Evolutionary conservation across 2,797 vertebrate species (phyloP).

Genomic region (Pseudomugil tenellus): DNA sequence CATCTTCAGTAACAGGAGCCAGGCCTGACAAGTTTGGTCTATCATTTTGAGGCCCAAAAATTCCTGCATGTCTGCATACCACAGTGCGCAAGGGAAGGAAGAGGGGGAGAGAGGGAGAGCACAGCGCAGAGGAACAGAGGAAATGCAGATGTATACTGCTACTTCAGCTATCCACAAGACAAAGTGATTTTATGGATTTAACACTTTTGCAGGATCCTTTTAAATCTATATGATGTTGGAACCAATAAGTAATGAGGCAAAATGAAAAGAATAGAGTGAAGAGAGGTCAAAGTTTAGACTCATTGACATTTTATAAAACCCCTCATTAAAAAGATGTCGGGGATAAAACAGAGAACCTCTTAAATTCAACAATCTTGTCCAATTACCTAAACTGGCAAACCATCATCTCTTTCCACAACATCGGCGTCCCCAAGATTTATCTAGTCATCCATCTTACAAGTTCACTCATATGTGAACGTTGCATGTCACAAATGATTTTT

Average conservation of each 20-base stretch:
- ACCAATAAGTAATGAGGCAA: neutral
- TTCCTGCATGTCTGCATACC: slow-evolving; percentile 85
- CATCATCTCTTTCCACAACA: neutral
- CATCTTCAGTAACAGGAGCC: slow-evolving; percentile 78
- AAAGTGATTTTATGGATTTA: slow-evolving; percentile 3
- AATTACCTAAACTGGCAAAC: slow-evolving; percentile 7
- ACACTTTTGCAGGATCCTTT: slow-evolving; percentile 21
- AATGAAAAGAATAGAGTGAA: slow-evolving; percentile 1
- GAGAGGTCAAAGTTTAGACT: neutral
- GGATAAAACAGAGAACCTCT: neutral
- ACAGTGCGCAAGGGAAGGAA: slow-evolving; percentile 55
- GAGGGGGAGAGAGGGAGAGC: slow-evolving; percentile 29
- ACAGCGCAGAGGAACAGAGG: slow-evolving; percentile 63
- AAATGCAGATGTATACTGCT: slow-evolving; percentile 38
- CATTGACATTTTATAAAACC: neutral
- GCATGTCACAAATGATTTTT: neutral
- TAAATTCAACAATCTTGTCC: neutral
- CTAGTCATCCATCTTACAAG: neutral
- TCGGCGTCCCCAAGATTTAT: slow-evolving; percentile 5
- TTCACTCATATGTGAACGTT: slow-evolving; percentile 27
- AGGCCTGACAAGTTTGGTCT: slow-evolving; percentile 83
- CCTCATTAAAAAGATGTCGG: neutral
- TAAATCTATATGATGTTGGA: slow-evolving; percentile 15
- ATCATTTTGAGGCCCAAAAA: slow-evolving; percentile 82
- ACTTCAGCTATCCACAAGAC: slow-evolving; percentile 11